Percentiles rank a stretch among this genome's conserved stretches.
Conservation (phyloP, 2,113 vertebrate species). For the Ginglymostoma cirratum region DNA sequence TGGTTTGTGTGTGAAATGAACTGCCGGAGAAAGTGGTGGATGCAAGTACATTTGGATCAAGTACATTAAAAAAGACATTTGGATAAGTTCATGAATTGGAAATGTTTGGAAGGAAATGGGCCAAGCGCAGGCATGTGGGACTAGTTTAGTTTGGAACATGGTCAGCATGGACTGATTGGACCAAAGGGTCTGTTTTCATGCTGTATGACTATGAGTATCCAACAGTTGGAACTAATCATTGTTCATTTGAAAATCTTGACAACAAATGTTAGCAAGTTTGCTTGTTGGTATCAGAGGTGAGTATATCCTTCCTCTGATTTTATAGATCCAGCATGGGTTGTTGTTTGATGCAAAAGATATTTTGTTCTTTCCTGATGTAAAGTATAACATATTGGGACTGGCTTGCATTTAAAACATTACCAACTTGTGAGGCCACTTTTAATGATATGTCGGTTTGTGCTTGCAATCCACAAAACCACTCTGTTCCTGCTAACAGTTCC, state of each 20-base stretch:
- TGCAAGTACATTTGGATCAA: too few species aligned
- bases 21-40: too few species aligned
- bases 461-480: background rate
- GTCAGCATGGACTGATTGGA: too few species aligned
- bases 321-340: background rate
- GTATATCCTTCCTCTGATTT: background rate
- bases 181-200: too few species aligned
- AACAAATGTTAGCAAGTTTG: background rate
- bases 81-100: too few species aligned
- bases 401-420: background rate
- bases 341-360: background rate
- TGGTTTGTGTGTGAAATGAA: too few species aligned
- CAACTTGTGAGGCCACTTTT: background rate
- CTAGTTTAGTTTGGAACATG: too few species aligned
- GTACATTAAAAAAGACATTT: too few species aligned
- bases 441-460: background rate
- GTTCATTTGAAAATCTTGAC: background rate
- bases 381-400: background rate
- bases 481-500: background rate
- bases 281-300: background rate
- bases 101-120: too few species aligned
- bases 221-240: background rate
- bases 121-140: too few species aligned
- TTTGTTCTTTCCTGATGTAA: background rate
- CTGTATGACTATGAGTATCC: too few species aligned